Conservation (phyloP, 35 echinoderm and acorn worm genomes). For the Diadema setosum region DNA sequence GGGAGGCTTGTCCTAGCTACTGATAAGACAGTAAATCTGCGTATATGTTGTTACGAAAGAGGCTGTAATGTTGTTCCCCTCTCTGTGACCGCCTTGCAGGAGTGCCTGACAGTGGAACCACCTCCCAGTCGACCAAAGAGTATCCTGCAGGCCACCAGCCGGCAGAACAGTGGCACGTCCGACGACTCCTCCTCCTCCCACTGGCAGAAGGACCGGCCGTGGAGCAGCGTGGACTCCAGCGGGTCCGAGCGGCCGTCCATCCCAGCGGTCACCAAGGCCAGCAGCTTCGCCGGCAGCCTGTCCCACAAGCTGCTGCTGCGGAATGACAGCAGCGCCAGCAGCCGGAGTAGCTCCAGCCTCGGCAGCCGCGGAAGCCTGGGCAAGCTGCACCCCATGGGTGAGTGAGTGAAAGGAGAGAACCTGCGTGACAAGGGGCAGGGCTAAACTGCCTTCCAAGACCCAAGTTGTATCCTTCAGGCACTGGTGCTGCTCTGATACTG, state of each 20-base stretch:
- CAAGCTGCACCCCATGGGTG: conserved; percentile 49
- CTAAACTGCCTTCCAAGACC: too few species aligned
- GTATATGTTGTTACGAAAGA: too few species aligned
- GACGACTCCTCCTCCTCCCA: conserved; percentile 69
- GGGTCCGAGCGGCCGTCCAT: conserved; percentile 83
- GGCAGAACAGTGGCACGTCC: conserved; percentile 81
- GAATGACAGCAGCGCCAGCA: conserved; percentile 86
- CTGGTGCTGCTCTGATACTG: too few species aligned
- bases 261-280: conserved; percentile 93
- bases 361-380: conserved; percentile 71
- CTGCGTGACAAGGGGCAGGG: too few species aligned
- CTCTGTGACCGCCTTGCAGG: not conserved
- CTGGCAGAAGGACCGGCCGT: conserved; percentile 83
- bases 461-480: too few species aligned
- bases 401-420: too few species aligned
- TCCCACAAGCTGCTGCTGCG: conserved; percentile 76
- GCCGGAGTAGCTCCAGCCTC: conserved; percentile 71
- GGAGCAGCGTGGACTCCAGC: conserved; percentile 98
- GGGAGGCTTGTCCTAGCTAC: too few species aligned
- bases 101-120: conserved; percentile 44
- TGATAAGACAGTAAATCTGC: too few species aligned
- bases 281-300: conserved; percentile 90
- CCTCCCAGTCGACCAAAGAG: conserved; percentile 49
- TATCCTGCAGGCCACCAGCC: conserved; percentile 44
- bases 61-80: not conserved